Percentiles rank a stretch among this genome's conserved stretches.
Evolutionary conservation across 2,113 vertebrate species (phyloP).

Genomic region (Athene noctua): DNA sequence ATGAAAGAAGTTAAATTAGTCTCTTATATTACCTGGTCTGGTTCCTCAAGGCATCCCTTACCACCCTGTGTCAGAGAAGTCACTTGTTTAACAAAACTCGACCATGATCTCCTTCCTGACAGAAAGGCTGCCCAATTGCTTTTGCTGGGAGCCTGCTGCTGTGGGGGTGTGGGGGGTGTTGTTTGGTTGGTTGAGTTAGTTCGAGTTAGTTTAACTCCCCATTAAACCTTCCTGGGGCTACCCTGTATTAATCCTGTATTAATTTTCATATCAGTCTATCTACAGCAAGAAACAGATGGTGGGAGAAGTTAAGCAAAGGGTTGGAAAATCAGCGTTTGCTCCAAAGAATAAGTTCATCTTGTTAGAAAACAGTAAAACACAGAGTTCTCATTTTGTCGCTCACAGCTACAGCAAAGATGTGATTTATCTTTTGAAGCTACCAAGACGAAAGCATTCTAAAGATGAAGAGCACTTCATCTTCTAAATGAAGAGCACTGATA

Average conservation of each 20-base stretch:
- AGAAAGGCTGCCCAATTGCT: not conserved
- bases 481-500: slow-evolving; percentile 47
- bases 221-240: not conserved
- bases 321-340: not conserved
- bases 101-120: not conserved
- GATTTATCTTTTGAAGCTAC: not conserved
- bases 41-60: not conserved
- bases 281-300: not conserved
- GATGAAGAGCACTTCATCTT: slow-evolving; percentile 25
- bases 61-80: not conserved
- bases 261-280: not conserved
- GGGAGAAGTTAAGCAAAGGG: not conserved
- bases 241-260: not conserved
- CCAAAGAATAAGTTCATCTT: not conserved
- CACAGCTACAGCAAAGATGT: not conserved
- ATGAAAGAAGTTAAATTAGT: not conserved
- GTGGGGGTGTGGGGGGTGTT: not conserved
- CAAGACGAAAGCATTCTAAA: slow-evolving; percentile 6
- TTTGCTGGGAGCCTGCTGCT: not conserved
- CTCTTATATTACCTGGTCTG: not conserved
- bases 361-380: not conserved
- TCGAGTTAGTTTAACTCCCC: not conserved
- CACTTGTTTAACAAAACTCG: not conserved
- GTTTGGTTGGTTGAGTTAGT: not conserved
- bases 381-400: not conserved